Conservation (phyloP, 2,888 invertebrate genomes). For the Tyria jacobaeae region DNA sequence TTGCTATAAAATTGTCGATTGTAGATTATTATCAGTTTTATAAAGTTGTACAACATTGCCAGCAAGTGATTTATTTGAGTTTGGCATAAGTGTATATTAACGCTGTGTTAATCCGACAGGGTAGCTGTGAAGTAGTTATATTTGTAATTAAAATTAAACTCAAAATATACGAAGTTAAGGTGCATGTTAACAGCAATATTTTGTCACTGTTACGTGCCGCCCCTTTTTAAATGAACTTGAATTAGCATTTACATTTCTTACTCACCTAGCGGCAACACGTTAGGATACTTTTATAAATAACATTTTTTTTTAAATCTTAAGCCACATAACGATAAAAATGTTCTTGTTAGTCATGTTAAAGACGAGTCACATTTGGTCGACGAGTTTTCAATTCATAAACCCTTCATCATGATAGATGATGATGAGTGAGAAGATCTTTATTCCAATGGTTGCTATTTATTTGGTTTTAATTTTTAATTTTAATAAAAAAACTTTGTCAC, state of each 20-base stretch:
- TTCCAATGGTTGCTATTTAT: background rate
- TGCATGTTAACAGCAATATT: conserved; percentile 13
- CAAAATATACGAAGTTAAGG: conserved; percentile 12
- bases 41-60: conserved; percentile 67
- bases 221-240: conserved; percentile 44
- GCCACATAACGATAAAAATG: background rate
- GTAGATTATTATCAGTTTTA: conserved; percentile 61
- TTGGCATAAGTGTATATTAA: conserved; percentile 35
- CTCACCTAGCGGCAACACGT: conserved; percentile 24
- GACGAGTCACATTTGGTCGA: too few relatives aligned
- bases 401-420: background rate
- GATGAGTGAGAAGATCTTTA: background rate
- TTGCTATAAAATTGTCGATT: conserved; percentile 40
- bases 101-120: conserved; percentile 47
- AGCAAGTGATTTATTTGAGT: conserved; percentile 61
- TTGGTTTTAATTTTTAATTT: too few relatives aligned
- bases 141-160: conserved; percentile 21
- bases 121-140: conserved; percentile 24
- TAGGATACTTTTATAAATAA: conserved; percentile 14
- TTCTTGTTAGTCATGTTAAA: background rate
- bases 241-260: conserved; percentile 36
- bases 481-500: too few relatives aligned
- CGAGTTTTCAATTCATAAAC: background rate
- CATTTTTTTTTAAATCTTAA: background rate
- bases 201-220: conserved; percentile 12